phyloP scores from a whole-genome alignment of 2,888 invertebrate genomes.

The Prosapia bicincta region DNA sequence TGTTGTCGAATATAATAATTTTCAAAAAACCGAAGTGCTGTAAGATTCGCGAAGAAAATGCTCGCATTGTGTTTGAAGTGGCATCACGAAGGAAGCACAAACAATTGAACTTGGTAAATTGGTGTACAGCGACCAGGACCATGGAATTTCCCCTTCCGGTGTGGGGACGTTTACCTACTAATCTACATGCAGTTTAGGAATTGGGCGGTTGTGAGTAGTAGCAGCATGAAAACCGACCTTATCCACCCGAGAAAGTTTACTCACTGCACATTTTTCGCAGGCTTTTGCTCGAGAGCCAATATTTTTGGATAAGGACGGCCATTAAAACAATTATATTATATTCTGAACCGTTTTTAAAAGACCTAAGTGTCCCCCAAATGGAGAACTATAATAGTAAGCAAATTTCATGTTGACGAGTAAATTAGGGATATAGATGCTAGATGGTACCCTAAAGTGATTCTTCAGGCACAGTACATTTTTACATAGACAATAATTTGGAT shows the following conservation, averaged over 20 bases:
- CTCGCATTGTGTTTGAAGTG: not conserved
- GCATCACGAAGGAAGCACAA: constrained; percentile 1
- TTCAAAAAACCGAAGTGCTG: constrained; percentile 11
- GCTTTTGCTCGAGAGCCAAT: not conserved
- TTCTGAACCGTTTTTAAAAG: not conserved
- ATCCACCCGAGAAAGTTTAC: constrained; percentile 13
- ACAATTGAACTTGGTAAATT: constrained; percentile 6
- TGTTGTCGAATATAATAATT: constrained; percentile 13
- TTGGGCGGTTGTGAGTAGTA: too few relatives aligned
- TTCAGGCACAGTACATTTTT: not conserved
- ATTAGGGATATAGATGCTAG: not conserved
- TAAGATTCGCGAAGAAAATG: too few relatives aligned
- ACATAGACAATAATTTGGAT: not conserved
- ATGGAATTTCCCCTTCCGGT: constrained; percentile 4
- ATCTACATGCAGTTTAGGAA: too few relatives aligned
- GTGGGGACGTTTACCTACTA: not conserved
- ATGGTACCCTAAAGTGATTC: not conserved
- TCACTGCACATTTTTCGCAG: constrained; percentile 7
- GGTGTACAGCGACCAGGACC: constrained; percentile 1
- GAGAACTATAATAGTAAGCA: constrained; percentile 5
- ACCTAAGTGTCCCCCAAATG: constrained; percentile 10
- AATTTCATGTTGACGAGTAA: not conserved
- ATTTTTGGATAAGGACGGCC: constrained; percentile 4
- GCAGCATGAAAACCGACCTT: constrained; percentile 3
- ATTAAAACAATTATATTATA: not conserved